Base-by-base conservation (phyloP, 2,888 invertebrate genomes). In the Drosophila ezoana region DNA sequence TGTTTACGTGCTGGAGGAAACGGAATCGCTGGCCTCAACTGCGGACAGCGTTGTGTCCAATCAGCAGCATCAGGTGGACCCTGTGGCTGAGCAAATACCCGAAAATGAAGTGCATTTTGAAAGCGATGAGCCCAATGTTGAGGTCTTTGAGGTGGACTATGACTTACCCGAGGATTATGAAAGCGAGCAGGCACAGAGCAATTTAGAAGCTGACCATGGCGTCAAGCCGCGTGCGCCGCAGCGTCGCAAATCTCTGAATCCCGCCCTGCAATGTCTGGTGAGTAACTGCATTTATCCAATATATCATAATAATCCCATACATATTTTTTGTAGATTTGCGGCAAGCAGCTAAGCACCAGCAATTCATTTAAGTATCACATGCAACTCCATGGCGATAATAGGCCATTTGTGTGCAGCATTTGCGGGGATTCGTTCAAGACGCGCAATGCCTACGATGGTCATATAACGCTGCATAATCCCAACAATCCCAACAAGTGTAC, bases 361-460 rank as follows among this genome's bases (percentile, higher is more conserved):
- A 90, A 90, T 54, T 92, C 92, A 1, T 91, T 82, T 49, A 91
- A 90, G 53, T 92, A 92, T 57, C 92, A 92, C 67, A 91, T 91
- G 90, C 92, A 91, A 65, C 67, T 92, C 40, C 92, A 92, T 72
- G 91, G 92, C 4, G 91, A 92, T 49, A 73, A 76, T 4, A 90
- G 90, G 3, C 92, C 92, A 1, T 92, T 79, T 60, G 75, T 89
- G 13, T 92, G 92, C 65, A 81, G 72, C 13, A 84, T 90, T 3
- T 92, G 92, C 61, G 91, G 91, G 0, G 89, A 90, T 18, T 87
- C 90, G n/a, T 92, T 92, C 47, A 92, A 92, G 76, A 92, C 92
- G 0, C 89, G 91, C 45, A 92, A 92, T 49, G 91, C 92, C 0
- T 89, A 90, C 58, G 92, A 92, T 43, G 92, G 92, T 0, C 92